Evolutionary conservation across 1,140 invertebrate species (phyloP), one percentile per base, ranked within the genome.

Genomic region (Drosophila murphyi): DNA sequence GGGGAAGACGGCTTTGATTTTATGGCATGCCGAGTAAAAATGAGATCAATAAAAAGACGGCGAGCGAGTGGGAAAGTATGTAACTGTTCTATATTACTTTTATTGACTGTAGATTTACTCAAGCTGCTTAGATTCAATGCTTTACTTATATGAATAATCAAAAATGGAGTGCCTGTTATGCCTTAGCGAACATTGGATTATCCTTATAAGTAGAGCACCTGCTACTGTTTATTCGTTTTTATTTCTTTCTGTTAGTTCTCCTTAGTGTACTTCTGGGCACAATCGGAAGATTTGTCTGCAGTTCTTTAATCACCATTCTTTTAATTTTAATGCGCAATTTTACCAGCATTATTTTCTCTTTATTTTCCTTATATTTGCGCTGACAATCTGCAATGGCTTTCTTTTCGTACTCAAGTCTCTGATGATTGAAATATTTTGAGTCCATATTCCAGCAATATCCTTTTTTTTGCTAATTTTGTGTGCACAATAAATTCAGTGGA

Each of bases 1-100:
- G 29, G 39, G n/a, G 8, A 32, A 31, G 32, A 79, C 74, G 56
- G 64, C 80, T 83, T 72, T 88, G 83, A 88, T 88, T 88, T 88
- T 82, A 88, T 80, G 71, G 83, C 62, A 68, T 31, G 47, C 12
- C 37, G 28, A 62, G 34, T 55, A 28, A 48, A 43, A 74, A 56
- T 4, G 7, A 43, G 52, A 63, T 75, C 59, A 63, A 70, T 70
- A 75, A 62, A 31, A 31, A 7, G 3, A 61, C 37, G 34, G n/a
- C 4, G 8, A 4, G 4, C 3, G 7, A 55, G 12, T 55, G 41
- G 10, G 5, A 63, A 7, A n/a, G 39, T 32, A 6, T 32, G 35
- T 31, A 35, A 28, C 39, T 54, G 50, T 34, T 56, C n/a, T 39
- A 47, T 52, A 68, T 59, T 39, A 67, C 20, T 60, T 54, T 68